These are phyloP conservation scores for Poliocrania exsul DNA, from an alignment of 2,797 vertebrate species.

Conservation along the genomic window DNA sequence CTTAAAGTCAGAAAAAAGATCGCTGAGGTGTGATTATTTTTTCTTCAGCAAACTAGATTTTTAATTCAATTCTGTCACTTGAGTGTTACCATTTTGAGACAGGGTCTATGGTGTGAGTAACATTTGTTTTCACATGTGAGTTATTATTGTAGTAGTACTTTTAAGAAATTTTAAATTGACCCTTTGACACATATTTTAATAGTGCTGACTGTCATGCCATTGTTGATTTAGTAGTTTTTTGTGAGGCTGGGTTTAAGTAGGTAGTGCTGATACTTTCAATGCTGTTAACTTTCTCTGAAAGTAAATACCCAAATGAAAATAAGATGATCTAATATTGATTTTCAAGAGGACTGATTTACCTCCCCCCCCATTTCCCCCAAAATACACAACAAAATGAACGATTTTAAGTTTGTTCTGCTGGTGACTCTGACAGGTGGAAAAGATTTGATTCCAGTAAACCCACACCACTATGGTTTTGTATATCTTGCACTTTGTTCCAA, in stretches of 20 bases:
- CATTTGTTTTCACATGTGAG: background rate
- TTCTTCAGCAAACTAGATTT: background rate
- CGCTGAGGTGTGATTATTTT: background rate
- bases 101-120: background rate
- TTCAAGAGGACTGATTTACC: background rate
- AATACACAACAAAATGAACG: background rate
- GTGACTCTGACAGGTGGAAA: background rate
- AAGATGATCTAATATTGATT: background rate
- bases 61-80: constrained; percentile 17
- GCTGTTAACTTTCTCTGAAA: background rate
- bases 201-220: background rate
- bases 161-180: background rate
- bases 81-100: background rate
- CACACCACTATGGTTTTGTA: background rate
- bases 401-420: background rate
- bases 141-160: background rate
- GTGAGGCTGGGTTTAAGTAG: background rate
- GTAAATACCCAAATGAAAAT: background rate
- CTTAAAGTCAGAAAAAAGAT: background rate
- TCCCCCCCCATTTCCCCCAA: background rate
- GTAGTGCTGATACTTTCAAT: background rate
- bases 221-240: background rate
- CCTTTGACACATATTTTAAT: background rate
- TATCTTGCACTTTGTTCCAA: background rate
- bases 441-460: background rate